Percentiles rank a stretch among this genome's conserved stretches.
Evolutionary conservation across 1,140 invertebrate species (phyloP).

Genomic region (Drosophila malerkotliana): DNA sequence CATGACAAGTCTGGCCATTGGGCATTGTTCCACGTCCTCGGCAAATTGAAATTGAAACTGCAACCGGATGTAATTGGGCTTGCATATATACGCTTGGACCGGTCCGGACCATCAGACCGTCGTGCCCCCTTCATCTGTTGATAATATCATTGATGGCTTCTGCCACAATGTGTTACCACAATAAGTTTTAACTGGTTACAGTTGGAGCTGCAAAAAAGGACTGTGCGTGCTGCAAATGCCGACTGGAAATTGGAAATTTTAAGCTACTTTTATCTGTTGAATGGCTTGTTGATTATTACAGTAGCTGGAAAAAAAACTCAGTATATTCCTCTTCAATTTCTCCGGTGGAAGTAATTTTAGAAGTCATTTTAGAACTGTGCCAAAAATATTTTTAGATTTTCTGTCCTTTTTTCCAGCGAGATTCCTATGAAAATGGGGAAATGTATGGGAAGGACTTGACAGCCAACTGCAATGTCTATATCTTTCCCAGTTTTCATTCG

Average conservation of each 20-base stretch:
- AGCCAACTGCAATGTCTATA: slow-evolving; percentile 7
- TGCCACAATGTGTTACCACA: slow-evolving; percentile 77
- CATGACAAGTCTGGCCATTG: slow-evolving; percentile 13
- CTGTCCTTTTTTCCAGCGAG: no score
- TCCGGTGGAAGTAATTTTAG: no score
- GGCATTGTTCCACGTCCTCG: slow-evolving; percentile 46
- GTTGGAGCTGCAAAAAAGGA: slow-evolving; percentile 38
- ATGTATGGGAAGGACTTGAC: no score
- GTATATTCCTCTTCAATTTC: no score
- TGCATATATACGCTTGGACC: slow-evolving; percentile 62
- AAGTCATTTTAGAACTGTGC: no score
- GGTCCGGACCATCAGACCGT: slow-evolving; percentile 8
- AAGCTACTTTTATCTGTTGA: slow-evolving; percentile 49
- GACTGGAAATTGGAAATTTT: slow-evolving; percentile 62
- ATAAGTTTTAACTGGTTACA: slow-evolving; percentile 69
- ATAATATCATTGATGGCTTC: slow-evolving; percentile 82
- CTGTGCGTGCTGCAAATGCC: slow-evolving; percentile 26
- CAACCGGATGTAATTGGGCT: slow-evolving; percentile 81
- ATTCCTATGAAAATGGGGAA: no score
- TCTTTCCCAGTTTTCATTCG: not conserved
- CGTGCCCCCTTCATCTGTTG: slow-evolving; percentile 24
- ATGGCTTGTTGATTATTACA: slow-evolving; percentile 68
- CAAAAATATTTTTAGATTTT: no score
- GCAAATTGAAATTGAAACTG: slow-evolving; percentile 81
- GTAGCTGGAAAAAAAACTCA: slow-evolving; percentile 14